Evolutionary conservation across 2,888 invertebrate genomes (phyloP).

Genomic region (Leptura quadrifasciata): DNA sequence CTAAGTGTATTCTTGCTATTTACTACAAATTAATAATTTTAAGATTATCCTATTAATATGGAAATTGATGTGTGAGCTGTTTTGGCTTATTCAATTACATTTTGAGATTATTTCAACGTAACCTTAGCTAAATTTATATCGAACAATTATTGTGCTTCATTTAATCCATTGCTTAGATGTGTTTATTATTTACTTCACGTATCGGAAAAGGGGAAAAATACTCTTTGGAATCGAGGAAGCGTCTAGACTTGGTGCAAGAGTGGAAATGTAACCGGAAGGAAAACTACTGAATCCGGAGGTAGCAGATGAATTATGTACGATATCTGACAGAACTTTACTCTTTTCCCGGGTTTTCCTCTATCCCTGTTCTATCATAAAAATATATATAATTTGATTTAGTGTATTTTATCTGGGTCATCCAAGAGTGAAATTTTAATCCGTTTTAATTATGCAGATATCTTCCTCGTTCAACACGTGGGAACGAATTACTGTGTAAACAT

Average conservation of each 20-base stretch:
- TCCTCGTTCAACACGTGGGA: neutral
- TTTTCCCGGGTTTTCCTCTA: constrained; percentile 43
- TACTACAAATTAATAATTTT: too few species aligned
- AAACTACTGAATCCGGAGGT: constrained; percentile 72
- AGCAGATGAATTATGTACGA: constrained; percentile 73
- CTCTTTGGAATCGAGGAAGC: constrained; percentile 50
- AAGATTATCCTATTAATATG: too few species aligned
- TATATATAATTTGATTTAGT: constrained; percentile 55
- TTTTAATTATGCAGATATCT: constrained; percentile 5
- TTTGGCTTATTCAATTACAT: too few species aligned
- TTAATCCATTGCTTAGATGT: constrained; percentile 50
- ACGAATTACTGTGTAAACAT: neutral
- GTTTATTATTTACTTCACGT: constrained; percentile 64
- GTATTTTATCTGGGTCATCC: constrained; percentile 42
- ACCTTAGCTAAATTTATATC: constrained; percentile 23
- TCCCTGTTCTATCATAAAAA: constrained; percentile 41
- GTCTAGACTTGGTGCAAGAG: constrained; percentile 65
- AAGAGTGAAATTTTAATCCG: constrained; percentile 13
- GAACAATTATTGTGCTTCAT: constrained; percentile 56
- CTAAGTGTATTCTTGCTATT: too few species aligned
- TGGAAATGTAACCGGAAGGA: constrained; percentile 73
- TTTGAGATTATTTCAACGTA: neutral
- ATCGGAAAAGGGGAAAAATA: constrained; percentile 58
- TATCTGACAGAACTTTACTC: constrained; percentile 63
- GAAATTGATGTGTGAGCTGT: too few species aligned